These are phyloP conservation scores for Drepana falcataria DNA, from an alignment of 2,888 invertebrate genomes.

Conservation along the genomic window DNA sequence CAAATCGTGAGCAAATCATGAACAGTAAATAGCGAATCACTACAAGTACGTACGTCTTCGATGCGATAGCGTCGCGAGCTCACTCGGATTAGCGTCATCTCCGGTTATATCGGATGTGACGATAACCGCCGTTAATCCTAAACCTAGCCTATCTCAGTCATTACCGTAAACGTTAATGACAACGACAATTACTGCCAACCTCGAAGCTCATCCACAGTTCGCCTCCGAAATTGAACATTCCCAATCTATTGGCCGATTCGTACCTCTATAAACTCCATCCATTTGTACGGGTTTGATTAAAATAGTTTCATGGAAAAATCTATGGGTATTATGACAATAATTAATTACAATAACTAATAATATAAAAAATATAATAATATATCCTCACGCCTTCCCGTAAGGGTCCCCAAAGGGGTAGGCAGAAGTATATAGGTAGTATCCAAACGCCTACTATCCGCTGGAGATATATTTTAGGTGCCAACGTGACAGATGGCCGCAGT, in stretches of 20 bases:
- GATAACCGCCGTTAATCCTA: slow-evolving; percentile 65
- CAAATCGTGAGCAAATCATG: slow-evolving; percentile 18
- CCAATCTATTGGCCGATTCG: slow-evolving; percentile 63
- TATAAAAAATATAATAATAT: too few relatives aligned
- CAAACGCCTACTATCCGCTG: too few relatives aligned
- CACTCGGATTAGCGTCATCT: slow-evolving; percentile 46
- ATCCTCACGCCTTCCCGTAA: too few relatives aligned
- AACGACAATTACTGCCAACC: slow-evolving; percentile 64
- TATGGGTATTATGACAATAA: slow-evolving; percentile 11
- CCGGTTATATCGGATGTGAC: slow-evolving; percentile 45
- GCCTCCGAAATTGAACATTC: slow-evolving; percentile 60
- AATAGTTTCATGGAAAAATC: slow-evolving; percentile 69
- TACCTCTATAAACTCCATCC: slow-evolving; percentile 66
- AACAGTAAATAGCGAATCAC: slow-evolving; percentile 27
- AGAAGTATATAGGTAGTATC: too few relatives aligned
- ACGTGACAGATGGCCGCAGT: too few relatives aligned
- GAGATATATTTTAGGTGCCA: too few relatives aligned
- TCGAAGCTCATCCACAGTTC: slow-evolving; percentile 50
- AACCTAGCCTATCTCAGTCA: slow-evolving; percentile 42
- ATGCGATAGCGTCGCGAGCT: slow-evolving; percentile 18
- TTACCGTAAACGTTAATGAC: slow-evolving; percentile 77
- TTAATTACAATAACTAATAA: slow-evolving; percentile 3
- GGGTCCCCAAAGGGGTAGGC: too few relatives aligned
- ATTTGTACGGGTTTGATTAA: slow-evolving; percentile 64
- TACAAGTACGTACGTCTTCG: slow-evolving; percentile 11